phyloP scores from a whole-genome alignment of 2,113 vertebrate genomes.

The Bos indicus region DNA sequence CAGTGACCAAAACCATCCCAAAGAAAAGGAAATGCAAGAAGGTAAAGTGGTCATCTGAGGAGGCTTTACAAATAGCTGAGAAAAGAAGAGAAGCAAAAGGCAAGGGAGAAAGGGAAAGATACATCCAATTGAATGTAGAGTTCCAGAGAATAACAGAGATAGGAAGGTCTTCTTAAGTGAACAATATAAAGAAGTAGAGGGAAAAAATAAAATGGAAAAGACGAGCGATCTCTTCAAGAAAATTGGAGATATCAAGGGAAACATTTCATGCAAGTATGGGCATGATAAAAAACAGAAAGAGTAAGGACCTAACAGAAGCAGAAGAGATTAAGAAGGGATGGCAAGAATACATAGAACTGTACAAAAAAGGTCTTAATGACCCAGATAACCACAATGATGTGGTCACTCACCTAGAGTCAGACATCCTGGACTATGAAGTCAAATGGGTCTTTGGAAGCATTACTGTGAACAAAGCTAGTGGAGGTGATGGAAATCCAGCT shows the following conservation, averaged over 20 bases:
- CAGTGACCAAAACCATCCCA: background rate
- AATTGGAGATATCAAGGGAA: background rate
- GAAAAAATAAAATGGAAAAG: background rate
- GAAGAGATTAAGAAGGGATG: background rate
- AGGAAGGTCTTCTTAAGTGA: background rate
- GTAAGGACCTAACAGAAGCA: background rate
- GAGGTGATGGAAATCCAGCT: background rate
- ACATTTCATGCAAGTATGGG: background rate
- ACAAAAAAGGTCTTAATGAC: background rate
- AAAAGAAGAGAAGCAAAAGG: background rate
- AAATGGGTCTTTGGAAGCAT: background rate
- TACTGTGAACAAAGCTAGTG: background rate
- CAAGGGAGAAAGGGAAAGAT: background rate
- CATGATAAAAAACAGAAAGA: background rate
- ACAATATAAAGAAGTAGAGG: background rate
- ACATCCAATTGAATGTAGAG: background rate
- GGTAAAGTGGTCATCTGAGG: background rate
- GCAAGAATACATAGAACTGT: background rate
- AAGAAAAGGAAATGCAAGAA: background rate
- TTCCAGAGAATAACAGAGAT: background rate
- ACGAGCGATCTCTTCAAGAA: background rate
- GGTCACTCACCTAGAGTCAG: background rate
- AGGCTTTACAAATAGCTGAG: background rate
- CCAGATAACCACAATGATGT: background rate
- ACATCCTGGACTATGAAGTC: background rate